phyloP scores from a whole-genome alignment of 2,888 invertebrate genomes.

The Parnassius mnemosyne region DNA sequence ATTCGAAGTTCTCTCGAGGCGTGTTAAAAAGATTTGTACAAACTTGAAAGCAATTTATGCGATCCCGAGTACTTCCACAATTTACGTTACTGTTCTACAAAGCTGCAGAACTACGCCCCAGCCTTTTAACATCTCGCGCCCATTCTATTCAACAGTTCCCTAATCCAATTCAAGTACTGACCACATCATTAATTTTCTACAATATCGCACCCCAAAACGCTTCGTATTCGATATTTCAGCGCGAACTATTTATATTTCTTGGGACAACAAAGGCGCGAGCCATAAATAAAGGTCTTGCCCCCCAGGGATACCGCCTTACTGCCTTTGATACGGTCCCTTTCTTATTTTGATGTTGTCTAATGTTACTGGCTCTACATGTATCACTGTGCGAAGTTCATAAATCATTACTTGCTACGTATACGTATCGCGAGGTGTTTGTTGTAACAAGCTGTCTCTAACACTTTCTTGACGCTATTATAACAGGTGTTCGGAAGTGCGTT shows the following conservation, averaged over 20 bases:
- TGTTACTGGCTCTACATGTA: constrained; percentile 54
- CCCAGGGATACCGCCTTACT: constrained; percentile 68
- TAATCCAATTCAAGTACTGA: constrained; percentile 65
- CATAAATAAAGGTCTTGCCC: constrained; percentile 72
- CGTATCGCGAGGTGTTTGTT: constrained; percentile 6
- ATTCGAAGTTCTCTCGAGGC: constrained; percentile 16
- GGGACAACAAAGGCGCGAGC: constrained; percentile 66
- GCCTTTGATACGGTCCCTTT: constrained; percentile 77
- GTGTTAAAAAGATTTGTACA: constrained; percentile 25
- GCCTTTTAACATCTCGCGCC: constrained; percentile 67
- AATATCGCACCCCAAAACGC: constrained; percentile 74
- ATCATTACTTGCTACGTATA: constrained; percentile 62
- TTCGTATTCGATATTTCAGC: constrained; percentile 69
- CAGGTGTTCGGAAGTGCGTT: constrained; percentile 18
- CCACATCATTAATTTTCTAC: constrained; percentile 79
- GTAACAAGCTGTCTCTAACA: constrained; percentile 16
- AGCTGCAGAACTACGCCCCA: constrained; percentile 64
- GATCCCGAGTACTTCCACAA: constrained; percentile 37
- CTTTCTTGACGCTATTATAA: constrained; percentile 25
- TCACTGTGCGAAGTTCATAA: constrained; percentile 66
- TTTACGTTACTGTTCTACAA: constrained; percentile 67
- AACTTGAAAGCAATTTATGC: constrained; percentile 24
- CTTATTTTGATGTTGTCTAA: constrained; percentile 75
- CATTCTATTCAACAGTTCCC: constrained; percentile 52
- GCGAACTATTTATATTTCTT: constrained; percentile 78